Evolutionary conservation across 2,797 vertebrate species (phyloP).

Genomic region (Ctenochaetus hawaiiensis): DNA sequence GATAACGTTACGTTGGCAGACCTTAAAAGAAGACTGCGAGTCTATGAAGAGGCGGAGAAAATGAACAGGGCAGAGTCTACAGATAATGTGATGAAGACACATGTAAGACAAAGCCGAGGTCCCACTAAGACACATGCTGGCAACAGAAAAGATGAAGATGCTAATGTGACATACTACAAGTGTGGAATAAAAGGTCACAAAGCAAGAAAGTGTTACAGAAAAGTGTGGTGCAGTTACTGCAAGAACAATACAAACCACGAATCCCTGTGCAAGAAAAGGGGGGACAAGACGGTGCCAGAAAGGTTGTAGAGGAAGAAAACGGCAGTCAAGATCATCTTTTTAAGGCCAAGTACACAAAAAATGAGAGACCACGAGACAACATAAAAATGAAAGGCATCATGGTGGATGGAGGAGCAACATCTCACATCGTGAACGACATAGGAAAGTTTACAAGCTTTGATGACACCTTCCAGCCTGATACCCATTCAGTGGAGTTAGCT

Average conservation of each 20-base stretch:
- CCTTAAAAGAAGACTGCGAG: slow-evolving; percentile 41
- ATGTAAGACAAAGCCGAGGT: background rate
- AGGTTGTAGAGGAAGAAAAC: slow-evolving; percentile 2
- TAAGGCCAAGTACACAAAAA: background rate
- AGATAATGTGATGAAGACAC: slow-evolving; percentile 39
- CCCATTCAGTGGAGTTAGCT: slow-evolving; percentile 32
- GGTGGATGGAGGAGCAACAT: slow-evolving; percentile 45
- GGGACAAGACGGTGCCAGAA: slow-evolving; percentile 5
- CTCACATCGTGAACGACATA: slow-evolving; percentile 41
- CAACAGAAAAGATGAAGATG: slow-evolving; percentile 21
- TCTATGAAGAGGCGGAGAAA: slow-evolving; percentile 35
- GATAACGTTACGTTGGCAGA: slow-evolving; percentile 40
- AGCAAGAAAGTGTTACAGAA: slow-evolving; percentile 16
- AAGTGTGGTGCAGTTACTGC: slow-evolving; percentile 35
- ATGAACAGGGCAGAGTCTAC: background rate
- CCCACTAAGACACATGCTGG: background rate
- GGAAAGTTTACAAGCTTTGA: slow-evolving; percentile 33
- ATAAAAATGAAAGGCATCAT: slow-evolving; percentile 41
- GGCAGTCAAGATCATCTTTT: background rate
- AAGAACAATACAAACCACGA: slow-evolving; percentile 35
- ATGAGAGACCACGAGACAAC: background rate
- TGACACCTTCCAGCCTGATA: background rate
- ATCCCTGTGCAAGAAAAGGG: slow-evolving; percentile 42
- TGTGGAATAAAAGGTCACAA: slow-evolving; percentile 54
- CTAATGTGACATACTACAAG: slow-evolving; percentile 26